A percentile compares a stretch with the other conserved stretches of the same genome.
Evolutionary conservation across 1,140 invertebrate genomes (phyloP).

Genomic region (Eurosta solidaginis): DNA sequence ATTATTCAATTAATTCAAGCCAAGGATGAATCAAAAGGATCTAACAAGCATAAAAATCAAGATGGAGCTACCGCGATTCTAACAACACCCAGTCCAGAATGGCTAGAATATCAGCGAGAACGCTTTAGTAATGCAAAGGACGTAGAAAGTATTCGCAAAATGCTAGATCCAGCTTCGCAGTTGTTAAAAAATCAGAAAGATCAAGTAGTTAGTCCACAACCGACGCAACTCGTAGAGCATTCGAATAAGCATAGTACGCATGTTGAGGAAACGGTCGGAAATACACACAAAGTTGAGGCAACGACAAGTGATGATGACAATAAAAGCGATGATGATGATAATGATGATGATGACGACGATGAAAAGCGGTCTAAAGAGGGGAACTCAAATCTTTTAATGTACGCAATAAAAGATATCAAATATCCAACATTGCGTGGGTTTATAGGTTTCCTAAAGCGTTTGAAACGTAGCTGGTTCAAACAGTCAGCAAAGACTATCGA

Average conservation of each 20-base stretch:
- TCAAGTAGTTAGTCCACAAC: background rate
- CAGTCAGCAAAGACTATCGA: conserved; percentile 62
- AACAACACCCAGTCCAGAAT: conserved; percentile 49
- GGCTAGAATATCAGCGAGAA: conserved; percentile 52
- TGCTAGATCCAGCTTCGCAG: conserved; percentile 25
- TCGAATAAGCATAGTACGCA: background rate
- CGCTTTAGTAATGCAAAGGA: conserved; percentile 38
- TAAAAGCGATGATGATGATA: background rate
- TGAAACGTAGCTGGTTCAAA: conserved; percentile 63
- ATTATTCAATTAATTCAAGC: background rate
- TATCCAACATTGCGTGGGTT: conserved; percentile 53
- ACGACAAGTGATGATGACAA: background rate
- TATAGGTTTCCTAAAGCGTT: conserved; percentile 61
- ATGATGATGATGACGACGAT: background rate
- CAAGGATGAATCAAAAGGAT: background rate
- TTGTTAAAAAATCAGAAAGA: background rate
- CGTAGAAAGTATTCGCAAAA: conserved; percentile 26
- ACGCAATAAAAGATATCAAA: background rate
- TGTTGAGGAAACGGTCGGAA: background rate
- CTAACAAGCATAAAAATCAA: background rate
- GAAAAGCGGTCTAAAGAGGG: background rate
- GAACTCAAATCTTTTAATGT: background rate
- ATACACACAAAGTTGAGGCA: background rate
- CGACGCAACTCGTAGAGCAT: too few relatives aligned
- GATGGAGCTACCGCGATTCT: background rate